Evolutionary conservation across 2,888 invertebrate genomes (phyloP).

Genomic region (Drosophila imparisetae): DNA sequence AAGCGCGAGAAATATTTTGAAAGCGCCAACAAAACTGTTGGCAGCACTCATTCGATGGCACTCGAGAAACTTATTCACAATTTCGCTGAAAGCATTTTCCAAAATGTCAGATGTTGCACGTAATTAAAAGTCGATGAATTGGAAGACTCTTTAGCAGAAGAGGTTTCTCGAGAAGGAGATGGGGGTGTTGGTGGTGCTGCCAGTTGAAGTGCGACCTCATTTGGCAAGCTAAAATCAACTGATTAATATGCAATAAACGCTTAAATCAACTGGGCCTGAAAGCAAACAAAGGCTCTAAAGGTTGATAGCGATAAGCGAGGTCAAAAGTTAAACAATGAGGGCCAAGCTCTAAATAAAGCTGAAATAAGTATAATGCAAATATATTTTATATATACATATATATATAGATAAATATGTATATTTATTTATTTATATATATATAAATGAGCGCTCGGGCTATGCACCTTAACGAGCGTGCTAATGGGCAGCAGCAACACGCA

Average conservation of each 20-base stretch:
- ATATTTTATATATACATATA: constrained; percentile 13
- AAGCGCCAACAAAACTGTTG: constrained; percentile 45
- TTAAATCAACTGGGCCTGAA: constrained; percentile 28
- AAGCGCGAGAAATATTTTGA: constrained; percentile 45
- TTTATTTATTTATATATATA: constrained; percentile 18
- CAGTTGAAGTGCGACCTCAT: constrained; percentile 28
- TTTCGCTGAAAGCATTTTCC: constrained; percentile 31
- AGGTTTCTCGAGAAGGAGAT: neutral
- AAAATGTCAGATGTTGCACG: constrained; percentile 67
- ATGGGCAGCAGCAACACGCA: constrained; percentile 41
- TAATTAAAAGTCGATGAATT: constrained; percentile 75
- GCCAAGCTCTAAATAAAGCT: constrained; percentile 23
- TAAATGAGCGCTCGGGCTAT: constrained; percentile 22
- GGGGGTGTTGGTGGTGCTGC: neutral
- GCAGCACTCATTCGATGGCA: constrained; percentile 31
- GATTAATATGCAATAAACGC: constrained; percentile 64
- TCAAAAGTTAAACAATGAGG: constrained; percentile 51
- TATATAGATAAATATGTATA: neutral
- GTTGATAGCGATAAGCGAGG: constrained; percentile 51
- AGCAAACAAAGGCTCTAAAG: constrained; percentile 47
- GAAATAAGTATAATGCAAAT: constrained; percentile 12
- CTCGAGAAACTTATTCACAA: constrained; percentile 55
- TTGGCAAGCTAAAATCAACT: constrained; percentile 32
- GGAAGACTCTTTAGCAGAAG: constrained; percentile 42
- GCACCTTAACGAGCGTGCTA: constrained; percentile 52